Conservation (phyloP, 2,797 vertebrate species). For the Hypotaenidia okinawae region DNA sequence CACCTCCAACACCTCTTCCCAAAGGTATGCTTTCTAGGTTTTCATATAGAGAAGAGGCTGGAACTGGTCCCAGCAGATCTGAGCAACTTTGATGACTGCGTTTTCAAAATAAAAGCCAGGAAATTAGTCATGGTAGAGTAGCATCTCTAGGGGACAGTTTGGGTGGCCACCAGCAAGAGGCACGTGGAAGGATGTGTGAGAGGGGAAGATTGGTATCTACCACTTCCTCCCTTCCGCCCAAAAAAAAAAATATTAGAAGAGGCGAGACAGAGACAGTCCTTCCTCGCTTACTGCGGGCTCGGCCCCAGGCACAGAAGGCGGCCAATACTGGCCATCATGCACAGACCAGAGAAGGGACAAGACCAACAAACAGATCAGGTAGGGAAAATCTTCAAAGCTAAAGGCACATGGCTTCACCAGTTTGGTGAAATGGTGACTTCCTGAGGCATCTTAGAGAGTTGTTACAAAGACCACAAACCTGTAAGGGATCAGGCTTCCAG, state of each 20-base stretch:
- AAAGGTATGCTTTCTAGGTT: constrained; percentile 41
- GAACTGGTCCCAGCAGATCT: not conserved
- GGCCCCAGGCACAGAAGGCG: not conserved
- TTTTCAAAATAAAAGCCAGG: constrained; percentile 41
- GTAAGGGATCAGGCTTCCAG: not conserved
- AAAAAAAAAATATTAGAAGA: not conserved
- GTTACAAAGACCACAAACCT: not conserved
- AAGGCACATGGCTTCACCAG: not conserved
- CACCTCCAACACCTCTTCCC: not conserved
- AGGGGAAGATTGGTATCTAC: constrained; percentile 20
- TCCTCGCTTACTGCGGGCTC: not conserved
- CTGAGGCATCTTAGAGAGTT: not conserved
- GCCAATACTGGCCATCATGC: rapidly evolving
- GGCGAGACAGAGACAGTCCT: not conserved
- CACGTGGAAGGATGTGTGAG: not conserved
- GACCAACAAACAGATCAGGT: not conserved
- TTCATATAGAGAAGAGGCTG: not conserved
- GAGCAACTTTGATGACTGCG: not conserved
- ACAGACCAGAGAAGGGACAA: not conserved
- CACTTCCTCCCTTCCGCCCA: constrained; percentile 30
- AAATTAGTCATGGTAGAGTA: constrained; percentile 32
- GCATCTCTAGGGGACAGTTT: not conserved
- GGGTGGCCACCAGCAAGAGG: constrained; percentile 13
- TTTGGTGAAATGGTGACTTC: not conserved
- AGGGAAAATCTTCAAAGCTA: not conserved